A percentile compares a stretch with the other conserved stretches of the same genome.
phyloP scores from a whole-genome alignment of 2,113 vertebrate genomes.

The Hyla sarda region DNA sequence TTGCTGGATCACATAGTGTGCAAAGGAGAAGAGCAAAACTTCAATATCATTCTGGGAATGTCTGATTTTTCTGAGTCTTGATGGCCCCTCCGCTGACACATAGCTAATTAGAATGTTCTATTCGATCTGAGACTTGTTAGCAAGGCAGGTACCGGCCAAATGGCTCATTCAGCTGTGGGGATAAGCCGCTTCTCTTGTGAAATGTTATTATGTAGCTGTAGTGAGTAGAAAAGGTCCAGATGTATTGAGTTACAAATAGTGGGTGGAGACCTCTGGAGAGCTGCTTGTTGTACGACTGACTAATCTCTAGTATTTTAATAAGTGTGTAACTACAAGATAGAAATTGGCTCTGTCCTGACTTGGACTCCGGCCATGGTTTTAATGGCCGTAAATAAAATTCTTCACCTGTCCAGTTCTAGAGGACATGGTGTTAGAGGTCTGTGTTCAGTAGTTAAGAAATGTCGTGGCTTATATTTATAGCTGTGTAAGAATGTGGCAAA shows the following conservation, averaged over 20 bases:
- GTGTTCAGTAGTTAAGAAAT: too few relatives aligned
- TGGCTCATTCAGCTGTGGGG: constrained; percentile 17
- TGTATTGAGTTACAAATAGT: constrained; percentile 29
- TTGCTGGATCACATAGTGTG: neutral
- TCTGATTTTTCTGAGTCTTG: neutral
- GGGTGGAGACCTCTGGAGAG: neutral
- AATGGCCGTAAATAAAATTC: neutral
- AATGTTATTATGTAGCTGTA: constrained; percentile 4
- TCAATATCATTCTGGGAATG: neutral
- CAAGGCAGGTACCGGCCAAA: neutral
- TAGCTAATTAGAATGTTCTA: neutral
- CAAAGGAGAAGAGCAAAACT: neutral
- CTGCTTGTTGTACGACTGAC: neutral
- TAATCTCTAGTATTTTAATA: constrained; percentile 24
- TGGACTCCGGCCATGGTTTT: neutral
- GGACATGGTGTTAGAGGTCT: too few relatives aligned
- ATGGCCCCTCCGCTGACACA: neutral
- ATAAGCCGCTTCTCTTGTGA: neutral
- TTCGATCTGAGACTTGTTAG: constrained; percentile 14
- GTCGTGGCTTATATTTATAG: too few relatives aligned
- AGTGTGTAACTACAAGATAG: constrained; percentile 10
- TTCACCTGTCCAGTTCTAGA: neutral
- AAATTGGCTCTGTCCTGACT: neutral
- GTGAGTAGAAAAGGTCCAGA: constrained; percentile 7
- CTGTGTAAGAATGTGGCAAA: too few relatives aligned